A percentile compares a stretch with the other conserved stretches of the same genome.
Conservation (phyloP, 1,140 invertebrate species). For the Ceratina australensis region DNA sequence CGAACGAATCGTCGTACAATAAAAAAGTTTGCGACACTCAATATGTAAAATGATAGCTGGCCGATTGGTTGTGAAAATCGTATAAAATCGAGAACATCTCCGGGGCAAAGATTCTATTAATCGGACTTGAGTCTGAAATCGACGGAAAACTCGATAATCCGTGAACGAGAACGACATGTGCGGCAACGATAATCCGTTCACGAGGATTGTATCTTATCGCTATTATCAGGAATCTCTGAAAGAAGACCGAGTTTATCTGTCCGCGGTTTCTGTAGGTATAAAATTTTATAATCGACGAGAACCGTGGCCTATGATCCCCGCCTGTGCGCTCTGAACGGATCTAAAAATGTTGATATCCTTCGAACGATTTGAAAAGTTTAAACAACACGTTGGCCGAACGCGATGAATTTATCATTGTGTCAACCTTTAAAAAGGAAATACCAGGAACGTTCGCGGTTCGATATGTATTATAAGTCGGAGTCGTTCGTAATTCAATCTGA, state of each 20-base stretch:
- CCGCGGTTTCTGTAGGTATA: slow-evolving; percentile 44
- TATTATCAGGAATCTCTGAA: slow-evolving; percentile 63
- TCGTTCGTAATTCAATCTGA: slow-evolving; percentile 16
- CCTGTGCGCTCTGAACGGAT: neutral
- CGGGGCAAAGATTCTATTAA: slow-evolving; percentile 32
- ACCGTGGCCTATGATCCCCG: neutral
- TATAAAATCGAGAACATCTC: slow-evolving; percentile 10
- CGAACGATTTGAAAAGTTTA: neutral
- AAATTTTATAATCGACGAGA: slow-evolving; percentile 56
- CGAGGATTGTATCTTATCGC: slow-evolving; percentile 66
- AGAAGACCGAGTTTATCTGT: slow-evolving; percentile 49
- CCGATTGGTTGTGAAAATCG: slow-evolving; percentile 12
- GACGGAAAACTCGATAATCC: slow-evolving; percentile 39
- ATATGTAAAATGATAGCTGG: too few species aligned
- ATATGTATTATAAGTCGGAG: neutral
- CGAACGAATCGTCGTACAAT: too few species aligned
- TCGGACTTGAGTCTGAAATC: slow-evolving; percentile 19
- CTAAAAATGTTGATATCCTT: neutral
- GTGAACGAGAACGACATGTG: slow-evolving; percentile 46
- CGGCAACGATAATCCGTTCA: slow-evolving; percentile 50
- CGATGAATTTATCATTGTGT: slow-evolving; percentile 24
- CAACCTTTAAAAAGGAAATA: slow-evolving; percentile 4
- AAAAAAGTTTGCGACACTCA: too few species aligned
- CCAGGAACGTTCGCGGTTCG: neutral
- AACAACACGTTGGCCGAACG: neutral